Conservation (phyloP, 2,797 vertebrate genomes). For the Pipistrellus pipistrellus region DNA sequence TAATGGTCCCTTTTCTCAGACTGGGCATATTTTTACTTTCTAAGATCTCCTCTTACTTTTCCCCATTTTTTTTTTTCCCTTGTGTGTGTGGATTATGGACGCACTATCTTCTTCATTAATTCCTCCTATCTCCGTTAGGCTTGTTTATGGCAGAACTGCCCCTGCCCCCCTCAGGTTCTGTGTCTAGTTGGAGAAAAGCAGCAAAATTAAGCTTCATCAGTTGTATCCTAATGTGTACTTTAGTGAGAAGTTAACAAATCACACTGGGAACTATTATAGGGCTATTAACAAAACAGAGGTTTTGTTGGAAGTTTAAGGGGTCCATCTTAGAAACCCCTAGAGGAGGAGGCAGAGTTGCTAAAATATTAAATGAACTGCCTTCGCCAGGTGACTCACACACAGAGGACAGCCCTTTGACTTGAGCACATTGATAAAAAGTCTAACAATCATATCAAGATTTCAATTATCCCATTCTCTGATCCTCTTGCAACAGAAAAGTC, state of each 20-base stretch:
- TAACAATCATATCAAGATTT: constrained; percentile 4
- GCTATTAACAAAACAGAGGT: not conserved
- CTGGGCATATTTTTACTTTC: not conserved
- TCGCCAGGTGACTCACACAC: not conserved
- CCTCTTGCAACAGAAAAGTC: not conserved
- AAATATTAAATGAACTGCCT: constrained; percentile 43
- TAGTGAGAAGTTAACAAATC: not conserved
- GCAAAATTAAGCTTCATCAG: not conserved
- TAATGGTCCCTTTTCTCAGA: not conserved
- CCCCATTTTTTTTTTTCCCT: not conserved
- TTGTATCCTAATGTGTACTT: not conserved
- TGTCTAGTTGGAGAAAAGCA: not conserved
- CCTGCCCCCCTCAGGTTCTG: not conserved
- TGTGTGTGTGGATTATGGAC: not conserved
- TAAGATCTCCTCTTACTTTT: not conserved
- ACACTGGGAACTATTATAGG: not conserved
- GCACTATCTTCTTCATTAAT: not conserved
- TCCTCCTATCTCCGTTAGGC: not conserved
- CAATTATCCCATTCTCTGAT: constrained; percentile 29
- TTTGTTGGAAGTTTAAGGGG: not conserved
- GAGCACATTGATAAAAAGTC: not conserved
- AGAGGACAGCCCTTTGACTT: constrained; percentile 2
- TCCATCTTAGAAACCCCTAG: not conserved
- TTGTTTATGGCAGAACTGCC: not conserved
- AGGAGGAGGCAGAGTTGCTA: not conserved